Evolutionary conservation across 2,888 invertebrate species (phyloP), one percentile per base, ranked within the genome.

Genomic region (Nezara viridula): DNA sequence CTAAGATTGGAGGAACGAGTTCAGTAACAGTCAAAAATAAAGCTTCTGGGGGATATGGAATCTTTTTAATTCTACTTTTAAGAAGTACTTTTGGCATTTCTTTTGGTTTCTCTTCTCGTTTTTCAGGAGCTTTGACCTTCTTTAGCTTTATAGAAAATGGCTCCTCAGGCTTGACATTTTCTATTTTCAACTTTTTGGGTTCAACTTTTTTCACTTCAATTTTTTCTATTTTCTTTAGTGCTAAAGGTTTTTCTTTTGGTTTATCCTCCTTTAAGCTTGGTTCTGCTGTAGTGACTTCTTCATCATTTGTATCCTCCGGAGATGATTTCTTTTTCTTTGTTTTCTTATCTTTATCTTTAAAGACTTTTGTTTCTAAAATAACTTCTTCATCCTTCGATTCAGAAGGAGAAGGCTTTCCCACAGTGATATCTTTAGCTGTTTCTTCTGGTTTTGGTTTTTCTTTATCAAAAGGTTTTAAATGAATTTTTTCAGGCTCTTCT

Each of bases 401-500:
- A 9, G 90, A 88, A 24, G 90, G 89, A 85, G 90, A 85, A 27
- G 90, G 89, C 88, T 90, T 91, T 37, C 88, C 90, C n/a, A 89
- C 91, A 24, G 88, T 44, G n/a, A 90, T 55, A 89, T 91, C 91
- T 27, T 91, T 91, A 0, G 92, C 91, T 85, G 91, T 90, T n/a
- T 92, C 90, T 32, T 92, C 92, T 88, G 92, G 91, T 90, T 92
- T 92, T 32, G 92, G 92, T 88, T 92, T 92, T 55, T 92, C 91
- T 24, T 91, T 91, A 52, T 93, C 92, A 24, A 93, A 92, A 85
- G 92, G 92, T 91, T 92, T 92, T 86, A 93, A 92, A 66, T 90
- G 91, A 7, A 93, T 91, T 60, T 92, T 92, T 90, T 93, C 93
- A 0, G 92, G 92, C 86, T 93, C 92, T 50, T 93, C 92, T 52